Evolutionary conservation across 2,797 vertebrate genomes (phyloP), one percentile per base, ranked within the genome.

Genomic region (Rhinogobio ventralis): DNA sequence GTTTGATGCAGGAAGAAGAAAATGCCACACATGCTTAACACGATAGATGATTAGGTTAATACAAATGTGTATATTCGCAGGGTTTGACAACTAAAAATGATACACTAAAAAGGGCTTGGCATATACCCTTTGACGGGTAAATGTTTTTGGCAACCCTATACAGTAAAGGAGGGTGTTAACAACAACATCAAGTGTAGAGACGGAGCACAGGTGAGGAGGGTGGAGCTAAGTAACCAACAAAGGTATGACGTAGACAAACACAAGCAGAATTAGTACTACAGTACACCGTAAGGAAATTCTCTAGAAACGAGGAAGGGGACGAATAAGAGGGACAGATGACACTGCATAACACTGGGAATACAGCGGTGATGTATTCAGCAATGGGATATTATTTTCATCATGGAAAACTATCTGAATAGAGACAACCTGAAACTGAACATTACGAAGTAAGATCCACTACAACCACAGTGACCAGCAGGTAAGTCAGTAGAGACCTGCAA

Each of bases 11-110:
- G 42, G 49, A 71, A 64, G 71, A 28, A 62, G 51, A 57, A 72
- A 83, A 79, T 79, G 49, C 39, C 72, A 87, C 64, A 86, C 77
- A 80, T 69, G 79, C 86, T 60, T 83, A 76, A 89, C 60, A 82
- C 90, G 91, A 76, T 28, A 92, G 75, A 79, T 69, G 88, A 94
- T 94, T 90, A 83, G 94, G 94, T 95, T 92, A 15, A 71, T 20
- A 36, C 30, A 92, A 91, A 88, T 51, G n/a, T 66, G 20, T 36
- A 73, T 57, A n/a, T 42, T 79, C 30, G 55, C 23, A 60, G 25
- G 15, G 53, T 14, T 36, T 69, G 36, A 33, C n/a, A 45, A n/a
- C 72, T 46, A 30, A 30, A 28, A n/a, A 49, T 17, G 46, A 30
- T n/a, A 55, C 30, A 49, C 7, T 13, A 57, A 49, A 13, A 42